A percentile compares a stretch with the other conserved stretches of the same genome.
phyloP scores from a whole-genome alignment of 2,888 invertebrate genomes.

The Eilema sororculum region DNA sequence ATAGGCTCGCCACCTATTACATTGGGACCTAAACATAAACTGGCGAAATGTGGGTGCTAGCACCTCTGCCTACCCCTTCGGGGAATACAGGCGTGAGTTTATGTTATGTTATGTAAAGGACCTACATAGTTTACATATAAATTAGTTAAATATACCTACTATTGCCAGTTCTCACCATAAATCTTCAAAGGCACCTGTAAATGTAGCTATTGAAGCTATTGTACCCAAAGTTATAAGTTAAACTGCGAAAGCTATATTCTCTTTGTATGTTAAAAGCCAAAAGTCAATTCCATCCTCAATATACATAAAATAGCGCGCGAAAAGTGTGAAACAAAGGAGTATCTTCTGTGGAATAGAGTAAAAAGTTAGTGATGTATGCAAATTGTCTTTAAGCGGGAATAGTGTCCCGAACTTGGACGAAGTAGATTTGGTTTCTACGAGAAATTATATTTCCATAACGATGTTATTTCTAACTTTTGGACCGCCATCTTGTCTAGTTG shows the following conservation, averaged over 20 bases:
- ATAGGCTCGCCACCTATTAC: too few relatives aligned
- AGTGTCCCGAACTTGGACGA: slow-evolving; percentile 16
- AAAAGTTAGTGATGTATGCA: slow-evolving; percentile 47
- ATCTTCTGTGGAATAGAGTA: slow-evolving; percentile 19
- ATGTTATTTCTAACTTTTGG: slow-evolving; percentile 13
- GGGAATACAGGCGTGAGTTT: too few relatives aligned
- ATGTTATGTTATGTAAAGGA: too few relatives aligned
- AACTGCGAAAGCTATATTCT: slow-evolving; percentile 2
- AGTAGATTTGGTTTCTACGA: slow-evolving; percentile 11
- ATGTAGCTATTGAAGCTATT: background rate
- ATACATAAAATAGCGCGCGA: slow-evolving; percentile 9
- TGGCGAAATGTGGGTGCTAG: too few relatives aligned
- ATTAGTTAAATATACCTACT: background rate
- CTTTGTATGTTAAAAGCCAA: slow-evolving; percentile 8
- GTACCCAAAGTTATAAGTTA: background rate
- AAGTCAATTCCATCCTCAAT: slow-evolving; percentile 8
- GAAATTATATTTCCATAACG: slow-evolving; percentile 20
- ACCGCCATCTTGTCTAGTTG: background rate
- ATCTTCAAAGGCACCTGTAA: background rate
- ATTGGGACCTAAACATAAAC: too few relatives aligned
- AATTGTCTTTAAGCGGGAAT: slow-evolving; percentile 28
- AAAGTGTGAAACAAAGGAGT: slow-evolving; percentile 19
- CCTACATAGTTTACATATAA: too few relatives aligned
- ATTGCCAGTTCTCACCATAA: background rate
- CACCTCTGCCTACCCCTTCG: too few relatives aligned